Base-by-base conservation (phyloP, 2,888 invertebrate species). In the Drosophila gaucha region DNA sequence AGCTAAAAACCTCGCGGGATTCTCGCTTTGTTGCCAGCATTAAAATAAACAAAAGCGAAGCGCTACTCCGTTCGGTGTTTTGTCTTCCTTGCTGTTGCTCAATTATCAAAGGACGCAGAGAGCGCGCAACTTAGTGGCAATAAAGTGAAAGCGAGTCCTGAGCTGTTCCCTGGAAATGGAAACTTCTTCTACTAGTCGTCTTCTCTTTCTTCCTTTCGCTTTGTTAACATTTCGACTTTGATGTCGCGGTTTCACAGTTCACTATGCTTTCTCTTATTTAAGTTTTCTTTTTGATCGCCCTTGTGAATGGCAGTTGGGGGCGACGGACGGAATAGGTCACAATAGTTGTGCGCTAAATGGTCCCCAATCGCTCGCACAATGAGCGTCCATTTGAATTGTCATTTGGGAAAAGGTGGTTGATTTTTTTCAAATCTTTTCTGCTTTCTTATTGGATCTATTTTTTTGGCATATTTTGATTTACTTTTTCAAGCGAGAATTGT, bases 31-130 rank as follows among this genome's bases (percentile, higher is more conserved):
- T 73, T 39, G 39, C 47, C 38, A 18, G 22, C 38, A 68, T 67
- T 68, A 24, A 60, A 65, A 38, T 38, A 70, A 54, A 65, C 52
- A 56, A 44, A 24, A 35, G 30, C n/a, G 41, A 30, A 31, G 31
- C 30, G 20, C 28, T 43, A 39, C 49, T 26, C 44, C 41, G 49
- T 44, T 28, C 24, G 16, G 14, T 10, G 26, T 18, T 18, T 22
- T 33, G 36, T 44, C 66, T 65, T 79, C 68, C 77, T 79, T 73
- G 86, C 58, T 20, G 26, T 83, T 56, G 57, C 60, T 63, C 80
- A 76, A 80, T 86, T 86, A 76, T 76, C 86, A 86, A 77, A 80
- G 86, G 80, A 83, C 67, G 28, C 35, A 44, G 44, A 30, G 26
- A 43, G 35, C 55, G 26, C 41, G 43, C 73, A 39, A 66, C 73